phyloP scores from a whole-genome alignment of 2,113 vertebrate species.

The Silurus meridionalis region DNA sequence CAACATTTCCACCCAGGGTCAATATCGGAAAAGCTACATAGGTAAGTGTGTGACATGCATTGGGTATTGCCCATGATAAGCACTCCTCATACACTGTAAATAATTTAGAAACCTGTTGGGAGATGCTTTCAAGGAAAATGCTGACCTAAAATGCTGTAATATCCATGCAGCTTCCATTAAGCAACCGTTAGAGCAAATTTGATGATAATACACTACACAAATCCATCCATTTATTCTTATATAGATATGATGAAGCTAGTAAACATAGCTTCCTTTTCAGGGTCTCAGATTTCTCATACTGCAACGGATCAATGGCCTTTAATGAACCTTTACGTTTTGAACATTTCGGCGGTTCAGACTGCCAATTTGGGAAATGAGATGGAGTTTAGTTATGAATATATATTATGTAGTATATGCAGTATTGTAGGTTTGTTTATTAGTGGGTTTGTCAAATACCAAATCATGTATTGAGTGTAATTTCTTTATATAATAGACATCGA shows the following conservation, averaged over 20 bases:
- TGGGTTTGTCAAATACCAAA: neutral
- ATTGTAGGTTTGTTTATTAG: neutral
- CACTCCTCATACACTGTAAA: constrained; percentile 1
- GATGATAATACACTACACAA: constrained; percentile 68
- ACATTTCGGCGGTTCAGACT: neutral
- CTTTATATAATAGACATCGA: neutral
- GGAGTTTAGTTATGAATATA: neutral
- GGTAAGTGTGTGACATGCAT: neutral
- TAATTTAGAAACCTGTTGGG: constrained; percentile 8
- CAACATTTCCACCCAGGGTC: neutral
- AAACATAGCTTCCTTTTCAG: neutral
- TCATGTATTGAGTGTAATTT: neutral
- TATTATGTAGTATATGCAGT: neutral
- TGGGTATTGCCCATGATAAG: neutral
- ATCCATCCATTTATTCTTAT: constrained; percentile 66
- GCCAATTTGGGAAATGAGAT: neutral
- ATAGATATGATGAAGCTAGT: neutral
- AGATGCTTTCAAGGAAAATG: constrained; percentile 3
- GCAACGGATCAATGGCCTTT: neutral
- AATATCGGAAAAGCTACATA: neutral
- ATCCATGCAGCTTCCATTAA: constrained; percentile 68
- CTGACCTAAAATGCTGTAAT: constrained; percentile 61
- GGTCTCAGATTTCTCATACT: neutral
- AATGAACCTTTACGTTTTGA: neutral
- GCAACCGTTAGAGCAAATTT: constrained; percentile 73